Evolutionary conservation across 1,140 invertebrate species (phyloP), one percentile per base, ranked within the genome.

Genomic region (Drosophila subpulchrella): DNA sequence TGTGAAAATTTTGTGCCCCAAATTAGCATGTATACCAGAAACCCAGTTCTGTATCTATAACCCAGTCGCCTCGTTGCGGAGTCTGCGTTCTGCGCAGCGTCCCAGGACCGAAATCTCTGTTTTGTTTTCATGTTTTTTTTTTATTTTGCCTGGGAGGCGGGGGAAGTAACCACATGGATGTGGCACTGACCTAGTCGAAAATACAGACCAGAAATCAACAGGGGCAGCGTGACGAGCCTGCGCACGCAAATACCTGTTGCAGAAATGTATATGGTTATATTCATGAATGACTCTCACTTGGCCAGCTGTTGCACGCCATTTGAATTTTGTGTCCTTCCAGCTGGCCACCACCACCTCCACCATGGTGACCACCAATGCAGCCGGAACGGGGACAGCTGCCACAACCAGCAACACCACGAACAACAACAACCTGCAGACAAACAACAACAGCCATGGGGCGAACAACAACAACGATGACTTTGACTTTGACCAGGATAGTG

Each of bases 401-500:
- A 24, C 53, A 77, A 76, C 72, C 71, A 78, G 55, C 74, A 75
- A 60, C 42, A 30, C 41, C 30, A 81, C 75, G 17, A 86, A 90
- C 54, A 88, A 92, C 66, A 82, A 83, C 70, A 84, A 80, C 56
- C 57, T 86, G 47, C 82, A 86, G 59, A 77, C 83, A 30, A 86
- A 86, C 65, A 81, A 83, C 75, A 84, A 88, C 58, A 73, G 53
- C 32, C 91, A 80, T 44, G 93, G 93, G 91, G 93, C 80, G 10
- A 81, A 82, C 55, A 92, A 91, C 55, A 83, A 90, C n/a, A 89
- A 86, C 66, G 90, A 91, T 58, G 93, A 94, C 83, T 91, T 83
- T 86, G 91, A 92, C 77, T 90, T 92, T 78, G 90, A 92, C 76
- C 91, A 91, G 78, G 94, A 95, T 76, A 95, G 95, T 77, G 93